phyloP scores from a whole-genome alignment of 2,797 vertebrate species.

The Pipistrellus nathusii region DNA sequence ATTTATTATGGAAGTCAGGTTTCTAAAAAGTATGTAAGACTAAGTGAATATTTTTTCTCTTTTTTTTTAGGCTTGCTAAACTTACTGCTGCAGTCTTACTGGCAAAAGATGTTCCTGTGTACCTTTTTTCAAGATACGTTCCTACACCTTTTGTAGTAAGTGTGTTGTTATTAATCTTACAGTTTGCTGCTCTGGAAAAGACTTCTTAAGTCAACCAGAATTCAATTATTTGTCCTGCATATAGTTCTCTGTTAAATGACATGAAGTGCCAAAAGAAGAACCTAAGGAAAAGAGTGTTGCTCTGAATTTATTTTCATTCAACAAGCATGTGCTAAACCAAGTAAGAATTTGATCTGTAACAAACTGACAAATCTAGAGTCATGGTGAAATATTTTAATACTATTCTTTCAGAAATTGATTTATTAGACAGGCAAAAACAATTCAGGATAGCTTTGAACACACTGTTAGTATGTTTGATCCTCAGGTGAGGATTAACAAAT shows the following conservation, averaged over 20 bases:
- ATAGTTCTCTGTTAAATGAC: constrained; percentile 37
- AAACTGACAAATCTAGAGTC: constrained; percentile 1
- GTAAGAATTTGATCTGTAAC: constrained; percentile 29
- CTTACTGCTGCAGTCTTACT: constrained; percentile 95
- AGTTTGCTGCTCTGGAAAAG: constrained; percentile 25
- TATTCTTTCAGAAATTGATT: constrained; percentile 56
- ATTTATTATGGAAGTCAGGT: constrained; percentile 26
- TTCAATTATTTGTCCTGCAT: constrained; percentile 47
- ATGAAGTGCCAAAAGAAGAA: background rate
- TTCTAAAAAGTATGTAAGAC: constrained; percentile 18
- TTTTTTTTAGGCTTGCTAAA: constrained; percentile 91
- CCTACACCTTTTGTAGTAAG: constrained; percentile 98
- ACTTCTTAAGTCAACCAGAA: constrained; percentile 45
- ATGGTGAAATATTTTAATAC: constrained; percentile 4
- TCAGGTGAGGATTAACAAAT: too few species aligned
- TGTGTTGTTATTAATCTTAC: constrained; percentile 49
- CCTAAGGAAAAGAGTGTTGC: constrained; percentile 41
- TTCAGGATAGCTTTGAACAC: constrained; percentile 7
- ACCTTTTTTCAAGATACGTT: constrained; percentile 95
- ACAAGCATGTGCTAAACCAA: background rate
- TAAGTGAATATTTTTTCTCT: constrained; percentile 43
- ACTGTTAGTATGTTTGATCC: background rate
- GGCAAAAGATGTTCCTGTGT: constrained; percentile 92
- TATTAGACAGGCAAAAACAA: constrained; percentile 33
- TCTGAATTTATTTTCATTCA: constrained; percentile 56